A percentile compares a stretch with the other conserved stretches of the same genome.
Evolutionary conservation across 2,888 invertebrate genomes (phyloP).

Genomic region (Ophioninae sp.): DNA sequence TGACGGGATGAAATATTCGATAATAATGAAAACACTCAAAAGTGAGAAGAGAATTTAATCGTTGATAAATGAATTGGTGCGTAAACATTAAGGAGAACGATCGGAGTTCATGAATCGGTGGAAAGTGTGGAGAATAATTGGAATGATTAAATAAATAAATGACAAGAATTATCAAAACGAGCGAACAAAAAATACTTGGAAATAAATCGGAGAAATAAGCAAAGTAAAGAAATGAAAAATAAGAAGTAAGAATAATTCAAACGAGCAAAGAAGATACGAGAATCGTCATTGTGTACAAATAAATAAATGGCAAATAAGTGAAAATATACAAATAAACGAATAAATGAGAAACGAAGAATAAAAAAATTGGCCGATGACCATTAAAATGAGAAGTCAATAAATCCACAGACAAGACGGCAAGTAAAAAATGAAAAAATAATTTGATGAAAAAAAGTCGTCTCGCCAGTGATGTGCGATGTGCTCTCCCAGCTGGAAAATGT

Average conservation of each 20-base stretch:
- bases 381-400: neutral
- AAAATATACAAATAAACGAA: neutral
- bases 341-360: neutral
- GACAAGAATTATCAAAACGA: neutral
- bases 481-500: constrained; percentile 18
- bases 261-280: neutral
- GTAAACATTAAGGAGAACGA: neutral
- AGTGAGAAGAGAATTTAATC: neutral
- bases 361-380: neutral
- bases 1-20: neutral
- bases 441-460: constrained; percentile 16
- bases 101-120: too few relatives aligned
- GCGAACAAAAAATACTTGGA: neutral
- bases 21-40: neutral
- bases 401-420: neutral
- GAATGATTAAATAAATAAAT: neutral
- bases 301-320: neutral
- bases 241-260: neutral
- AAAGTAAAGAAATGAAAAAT: too few relatives aligned
- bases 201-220: neutral
- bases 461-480: neutral
- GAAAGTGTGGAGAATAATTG: neutral
- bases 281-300: neutral
- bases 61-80: neutral
- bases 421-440: neutral